Base-by-base conservation (phyloP, 2,113 vertebrate genomes). In the Hypomesus transpacificus region DNA sequence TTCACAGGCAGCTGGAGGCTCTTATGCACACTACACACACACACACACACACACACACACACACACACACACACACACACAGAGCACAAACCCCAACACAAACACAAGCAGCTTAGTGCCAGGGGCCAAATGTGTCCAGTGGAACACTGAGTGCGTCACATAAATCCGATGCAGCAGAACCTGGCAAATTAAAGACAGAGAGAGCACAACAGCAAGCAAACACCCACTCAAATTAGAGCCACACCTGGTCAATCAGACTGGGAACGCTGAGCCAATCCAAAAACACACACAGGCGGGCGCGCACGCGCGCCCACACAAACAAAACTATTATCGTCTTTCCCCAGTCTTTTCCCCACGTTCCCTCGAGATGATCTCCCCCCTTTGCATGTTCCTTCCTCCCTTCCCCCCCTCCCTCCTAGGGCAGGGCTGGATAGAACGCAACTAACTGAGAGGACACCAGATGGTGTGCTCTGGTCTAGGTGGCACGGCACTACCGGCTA, bases 391-490 rank as follows among this genome's bases (percentile, higher is more conserved):
- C 21, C 39, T 16, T 79, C 64, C 34, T 75, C 18, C 24, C 71
- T 3, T 9, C 68, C 80, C 57, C 54, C 70, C 73, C 53, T 75
- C 56, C 5, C 73, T 69, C 81, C 17, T 82, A 74, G 73, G 68
- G 77, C 64, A 88, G 90, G 90, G 90, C 90, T n/a, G n/a, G n/a
- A n/a, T n/a, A n/a, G n/a, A 82, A 64, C 4, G 71, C 16, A 82
- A 63, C 71, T 75, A 76, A 78, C 78, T 69, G 85, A 79, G 88
- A 84, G 77, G 84, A 70, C 75, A 74, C 88, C 91, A 92, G 91
- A 92, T 91, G 90, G 90, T 86, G 82, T 70, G 83, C 80, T 80
- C 85, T 84, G 87, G 82, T 86, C 78, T 74, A 82, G 78, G 82
- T 85, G 83, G 84, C 76, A 84, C 75, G 84, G 82, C 83, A 88